These are phyloP conservation scores for Bedellia somnulentella DNA, from an alignment of 2,888 invertebrate genomes.

Conservation along the genomic window DNA sequence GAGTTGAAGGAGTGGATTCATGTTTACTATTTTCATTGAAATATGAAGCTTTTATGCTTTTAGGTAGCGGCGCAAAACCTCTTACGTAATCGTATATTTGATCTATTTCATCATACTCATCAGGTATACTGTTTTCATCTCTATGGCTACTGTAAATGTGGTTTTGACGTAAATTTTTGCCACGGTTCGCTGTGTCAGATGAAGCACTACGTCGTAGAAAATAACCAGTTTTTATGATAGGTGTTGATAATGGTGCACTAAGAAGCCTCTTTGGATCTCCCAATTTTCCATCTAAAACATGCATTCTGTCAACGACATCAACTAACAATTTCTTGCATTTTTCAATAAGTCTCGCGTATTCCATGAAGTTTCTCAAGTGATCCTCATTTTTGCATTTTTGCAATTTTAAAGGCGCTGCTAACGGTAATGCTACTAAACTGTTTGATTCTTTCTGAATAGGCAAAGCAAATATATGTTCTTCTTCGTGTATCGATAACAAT, in stretches of 20 bases:
- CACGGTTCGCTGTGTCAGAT: conserved; percentile 70
- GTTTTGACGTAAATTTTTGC: conserved; percentile 55
- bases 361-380: conserved; percentile 71
- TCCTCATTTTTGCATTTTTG: conserved; percentile 82
- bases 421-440: conserved; percentile 77
- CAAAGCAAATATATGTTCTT: conserved; percentile 82
- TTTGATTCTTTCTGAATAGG: conserved; percentile 81
- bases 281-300: conserved; percentile 78
- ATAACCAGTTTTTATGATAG: conserved; percentile 65
- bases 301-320: conserved; percentile 79
- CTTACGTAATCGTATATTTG: conserved; percentile 95
- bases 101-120: conserved; percentile 94
- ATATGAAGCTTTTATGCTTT: conserved; percentile 72
- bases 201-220: conserved; percentile 77
- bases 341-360: conserved; percentile 77
- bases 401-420: conserved; percentile 84
- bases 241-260: conserved; percentile 40
- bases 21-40: conserved; percentile 46
- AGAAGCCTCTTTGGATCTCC: conserved; percentile 64
- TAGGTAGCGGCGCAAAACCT: conserved; percentile 88
- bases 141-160: conserved; percentile 60
- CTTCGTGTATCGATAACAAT: conserved; percentile 81
- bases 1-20: conserved; percentile 59
- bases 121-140: conserved; percentile 69
- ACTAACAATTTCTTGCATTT: conserved; percentile 73